phyloP scores from a whole-genome alignment of 2,888 invertebrate species.

The Drosophila infuscata region DNA sequence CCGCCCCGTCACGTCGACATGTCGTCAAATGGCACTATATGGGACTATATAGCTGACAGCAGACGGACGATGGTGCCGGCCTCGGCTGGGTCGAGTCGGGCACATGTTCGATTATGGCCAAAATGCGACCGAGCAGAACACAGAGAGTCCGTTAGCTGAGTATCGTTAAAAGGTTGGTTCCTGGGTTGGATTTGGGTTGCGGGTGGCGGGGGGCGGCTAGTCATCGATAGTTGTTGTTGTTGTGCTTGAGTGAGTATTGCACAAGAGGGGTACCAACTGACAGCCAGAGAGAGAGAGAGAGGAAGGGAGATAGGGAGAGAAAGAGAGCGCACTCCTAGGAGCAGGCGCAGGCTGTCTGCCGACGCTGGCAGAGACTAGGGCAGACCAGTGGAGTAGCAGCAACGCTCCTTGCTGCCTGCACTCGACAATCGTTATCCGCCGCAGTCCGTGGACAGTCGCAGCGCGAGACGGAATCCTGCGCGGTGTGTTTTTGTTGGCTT shows the following conservation, averaged over 20 bases:
- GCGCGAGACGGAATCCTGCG: conserved; percentile 64
- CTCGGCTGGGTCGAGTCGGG: conserved; percentile 6
- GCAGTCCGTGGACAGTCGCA: conserved; percentile 74
- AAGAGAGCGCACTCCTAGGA: conserved; percentile 26
- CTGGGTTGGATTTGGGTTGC: not conserved
- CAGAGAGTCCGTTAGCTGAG: conserved; percentile 39
- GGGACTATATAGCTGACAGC: conserved; percentile 3
- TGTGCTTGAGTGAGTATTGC: conserved; percentile 78
- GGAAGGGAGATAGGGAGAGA: conserved; percentile 27
- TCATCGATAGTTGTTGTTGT: conserved; percentile 41
- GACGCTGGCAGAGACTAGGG: conserved; percentile 6
- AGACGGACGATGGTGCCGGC: not conserved
- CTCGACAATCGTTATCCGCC: conserved; percentile 11
- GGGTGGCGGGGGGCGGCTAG: conserved; percentile 1
- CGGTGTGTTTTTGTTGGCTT: conserved; percentile 34
- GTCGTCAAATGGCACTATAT: conserved; percentile 27
- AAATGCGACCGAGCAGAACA: conserved; percentile 82
- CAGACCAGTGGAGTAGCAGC: not conserved
- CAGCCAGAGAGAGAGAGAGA: conserved; percentile 16
- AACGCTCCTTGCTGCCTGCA: conserved; percentile 3
- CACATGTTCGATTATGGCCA: conserved; percentile 71
- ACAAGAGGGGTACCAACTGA: conserved; percentile 58
- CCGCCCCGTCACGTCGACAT: conserved; percentile 29
- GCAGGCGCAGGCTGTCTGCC: conserved; percentile 29
- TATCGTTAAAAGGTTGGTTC: conserved; percentile 29